Base-by-base conservation (phyloP, 2,113 vertebrate genomes). In the Rhinopomastus cyanomelas region DNA sequence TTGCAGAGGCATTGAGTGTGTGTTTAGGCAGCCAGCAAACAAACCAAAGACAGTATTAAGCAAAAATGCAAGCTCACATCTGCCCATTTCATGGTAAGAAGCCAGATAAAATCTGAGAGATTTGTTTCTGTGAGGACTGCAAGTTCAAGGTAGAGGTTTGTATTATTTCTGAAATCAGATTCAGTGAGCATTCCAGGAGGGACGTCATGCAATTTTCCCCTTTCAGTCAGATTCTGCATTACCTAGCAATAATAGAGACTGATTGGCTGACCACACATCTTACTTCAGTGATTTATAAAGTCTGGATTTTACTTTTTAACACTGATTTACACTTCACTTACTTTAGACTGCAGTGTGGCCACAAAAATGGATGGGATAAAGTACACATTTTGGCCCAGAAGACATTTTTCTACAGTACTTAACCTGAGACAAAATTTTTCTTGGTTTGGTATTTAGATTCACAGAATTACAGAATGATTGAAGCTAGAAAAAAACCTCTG, bases 211-310 rank as follows among this genome's bases (percentile, higher is more conserved):
- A 56, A 12, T 76, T 60, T 34, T 18, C 27, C 20, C 21, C 8
- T 59, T 64, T 64, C 16, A 53, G 11, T 1, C 55, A 66, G 48
- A 79, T 32, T 56, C 53, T 81, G 37, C 53, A 44, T 48, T 52
- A 64, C 16, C 12, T 7, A 56, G 29, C 61, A 52, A 12, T 12
- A 69, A 49, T 3, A 39, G 32, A 64, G 20, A 62, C 44, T n/a
- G 48, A 62, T 14, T 36, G 32, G 32, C 11, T 39, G 30, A 25
- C 25, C 68, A 81, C 2, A 30, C 53, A 42, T 26, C 48, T n/a
- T 23, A 12, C 16, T 51, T 32, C 23, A 61, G 27, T 2, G 0
- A 0, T 80, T 26, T n/a, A 17, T 37, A 19, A 80, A 39, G 15
- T 26, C 48, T 66, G 60, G 3, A 61, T 77, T 64, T 34, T 22